A percentile compares a stretch with the other conserved stretches of the same genome.
Conservation (phyloP, 2,888 invertebrate species). For the Argyra leucocephala region DNA sequence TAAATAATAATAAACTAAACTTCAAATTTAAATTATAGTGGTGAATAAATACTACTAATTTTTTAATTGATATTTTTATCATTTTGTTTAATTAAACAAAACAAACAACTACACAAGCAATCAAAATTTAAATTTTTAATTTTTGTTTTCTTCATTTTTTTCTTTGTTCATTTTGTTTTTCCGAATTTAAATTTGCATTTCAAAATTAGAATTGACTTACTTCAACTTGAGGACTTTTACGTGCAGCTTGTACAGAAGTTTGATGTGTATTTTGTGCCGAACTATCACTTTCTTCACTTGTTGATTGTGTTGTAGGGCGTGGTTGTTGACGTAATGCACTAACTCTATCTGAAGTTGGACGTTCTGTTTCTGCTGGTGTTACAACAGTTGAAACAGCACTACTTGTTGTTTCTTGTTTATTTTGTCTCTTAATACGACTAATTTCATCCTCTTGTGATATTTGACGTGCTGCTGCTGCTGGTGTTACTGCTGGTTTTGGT, state of each 20-base stretch:
- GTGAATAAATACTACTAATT: too few relatives aligned
- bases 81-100: too few relatives aligned
- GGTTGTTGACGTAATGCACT: conserved; percentile 41
- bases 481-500: conserved; percentile 48
- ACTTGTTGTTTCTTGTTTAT: conserved; percentile 62
- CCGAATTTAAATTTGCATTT: conserved; percentile 22
- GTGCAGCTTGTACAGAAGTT: conserved; percentile 48
- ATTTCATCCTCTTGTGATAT: conserved; percentile 86
- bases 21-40: too few relatives aligned
- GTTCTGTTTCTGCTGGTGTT: conserved; percentile 48
- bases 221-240: conserved; percentile 65
- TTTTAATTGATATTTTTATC: too few relatives aligned
- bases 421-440: conserved; percentile 74
- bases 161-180: background rate
- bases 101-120: background rate
- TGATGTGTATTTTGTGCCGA: conserved; percentile 36
- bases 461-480: conserved; percentile 60
- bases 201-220: conserved; percentile 62
- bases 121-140: background rate
- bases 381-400: conserved; percentile 35
- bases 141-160: background rate
- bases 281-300: conserved; percentile 51
- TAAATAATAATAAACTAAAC: too few relatives aligned
- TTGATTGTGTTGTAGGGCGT: conserved; percentile 41
- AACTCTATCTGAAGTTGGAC: conserved; percentile 46